Percentiles rank a stretch among this genome's conserved stretches.
These are phyloP conservation scores for Patella pellucida DNA, from an alignment of 2,888 invertebrate genomes.

Conservation along the genomic window DNA sequence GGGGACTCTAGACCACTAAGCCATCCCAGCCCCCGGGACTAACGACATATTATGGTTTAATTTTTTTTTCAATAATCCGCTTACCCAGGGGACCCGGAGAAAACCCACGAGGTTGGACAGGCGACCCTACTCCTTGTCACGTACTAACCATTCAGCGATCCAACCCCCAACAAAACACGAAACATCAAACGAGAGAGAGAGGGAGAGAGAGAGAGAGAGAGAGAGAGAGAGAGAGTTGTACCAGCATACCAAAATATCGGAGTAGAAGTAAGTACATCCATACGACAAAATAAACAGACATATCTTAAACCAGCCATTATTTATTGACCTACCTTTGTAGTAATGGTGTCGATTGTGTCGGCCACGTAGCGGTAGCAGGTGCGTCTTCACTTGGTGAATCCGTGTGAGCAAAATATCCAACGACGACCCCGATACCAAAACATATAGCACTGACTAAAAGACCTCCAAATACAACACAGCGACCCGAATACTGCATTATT, in stretches of 20 bases:
- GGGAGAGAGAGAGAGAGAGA: neutral
- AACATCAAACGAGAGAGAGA: neutral
- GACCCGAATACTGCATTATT: slow-evolving; percentile 8
- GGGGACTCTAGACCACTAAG: too few relatives aligned
- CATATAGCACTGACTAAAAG: neutral
- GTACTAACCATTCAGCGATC: too few relatives aligned
- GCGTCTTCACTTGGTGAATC: neutral
- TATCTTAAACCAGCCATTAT: too few relatives aligned
- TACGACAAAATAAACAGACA: too few relatives aligned
- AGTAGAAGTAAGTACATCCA: too few relatives aligned
- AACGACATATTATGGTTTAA: too few relatives aligned
- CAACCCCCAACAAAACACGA: too few relatives aligned
- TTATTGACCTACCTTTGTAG: neutral
- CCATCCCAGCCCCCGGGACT: too few relatives aligned
- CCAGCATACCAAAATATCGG: neutral
- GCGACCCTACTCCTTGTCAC: too few relatives aligned
- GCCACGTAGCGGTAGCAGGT: neutral
- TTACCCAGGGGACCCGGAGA: too few relatives aligned
- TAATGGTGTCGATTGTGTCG: neutral
- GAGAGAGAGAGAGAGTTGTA: slow-evolving; percentile 11
- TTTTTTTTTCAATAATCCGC: too few relatives aligned
- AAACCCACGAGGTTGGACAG: too few relatives aligned
- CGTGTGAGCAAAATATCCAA: slow-evolving; percentile 6
- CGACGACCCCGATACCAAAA: slow-evolving; percentile 14
- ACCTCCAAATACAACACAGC: slow-evolving; percentile 3